Conservation (phyloP, 2,888 invertebrate species). For the Drosophila fulvimacula region DNA sequence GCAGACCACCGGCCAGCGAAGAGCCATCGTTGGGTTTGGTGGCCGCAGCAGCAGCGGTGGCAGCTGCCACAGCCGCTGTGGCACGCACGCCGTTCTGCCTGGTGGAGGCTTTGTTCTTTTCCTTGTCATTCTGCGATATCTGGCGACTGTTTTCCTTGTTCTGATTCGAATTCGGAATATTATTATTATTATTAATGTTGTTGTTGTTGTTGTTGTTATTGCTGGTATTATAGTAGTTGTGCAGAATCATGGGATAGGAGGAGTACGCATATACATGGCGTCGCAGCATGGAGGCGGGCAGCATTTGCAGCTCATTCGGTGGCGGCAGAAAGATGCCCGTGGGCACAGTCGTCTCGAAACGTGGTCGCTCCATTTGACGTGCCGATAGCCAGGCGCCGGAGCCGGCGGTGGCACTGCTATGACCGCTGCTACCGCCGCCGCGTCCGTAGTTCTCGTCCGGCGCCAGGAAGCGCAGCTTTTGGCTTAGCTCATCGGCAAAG, state of each 20-base stretch:
- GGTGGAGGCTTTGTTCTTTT: constrained; percentile 51
- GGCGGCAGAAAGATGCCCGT: constrained; percentile 92
- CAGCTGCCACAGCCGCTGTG: constrained; percentile 69
- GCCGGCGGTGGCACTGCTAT: constrained; percentile 27
- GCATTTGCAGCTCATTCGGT: constrained; percentile 86
- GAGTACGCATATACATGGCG: constrained; percentile 88
- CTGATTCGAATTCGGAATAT: constrained; percentile 14
- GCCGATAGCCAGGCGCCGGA: constrained; percentile 53
- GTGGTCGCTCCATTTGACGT: constrained; percentile 85
- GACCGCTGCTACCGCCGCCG: constrained; percentile 77
- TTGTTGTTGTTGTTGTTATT: constrained; percentile 32
- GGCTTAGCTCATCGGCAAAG: constrained; percentile 90
- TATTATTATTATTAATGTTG: too few relatives aligned
- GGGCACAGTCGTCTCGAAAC: constrained; percentile 93
- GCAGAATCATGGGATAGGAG: constrained; percentile 86
- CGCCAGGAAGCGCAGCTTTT: constrained; percentile 89
- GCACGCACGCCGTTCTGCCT: constrained; percentile 69
- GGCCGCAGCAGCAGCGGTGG: constrained; percentile 53
- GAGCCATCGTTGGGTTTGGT: constrained; percentile 50
- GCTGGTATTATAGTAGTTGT: constrained; percentile 60
- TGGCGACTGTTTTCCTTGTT: constrained; percentile 40
- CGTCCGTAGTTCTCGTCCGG: constrained; percentile 85
- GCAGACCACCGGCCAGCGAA: constrained; percentile 66
- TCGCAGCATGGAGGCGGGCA: constrained; percentile 73
- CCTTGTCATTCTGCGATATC: constrained; percentile 41